Conservation (phyloP, 1,140 invertebrate genomes). For the Drosophila santomea region DNA sequence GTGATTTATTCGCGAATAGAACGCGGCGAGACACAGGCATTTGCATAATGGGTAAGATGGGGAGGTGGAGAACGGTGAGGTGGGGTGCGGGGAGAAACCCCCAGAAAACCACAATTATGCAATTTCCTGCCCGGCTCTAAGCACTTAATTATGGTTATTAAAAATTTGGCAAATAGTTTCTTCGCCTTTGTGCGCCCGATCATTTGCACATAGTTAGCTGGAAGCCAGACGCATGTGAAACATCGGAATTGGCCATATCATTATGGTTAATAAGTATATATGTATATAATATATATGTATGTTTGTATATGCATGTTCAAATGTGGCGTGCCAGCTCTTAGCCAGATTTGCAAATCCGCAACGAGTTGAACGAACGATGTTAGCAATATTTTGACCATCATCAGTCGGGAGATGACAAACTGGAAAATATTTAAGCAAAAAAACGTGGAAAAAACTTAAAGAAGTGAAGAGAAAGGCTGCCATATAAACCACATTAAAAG, state of each 20-base stretch:
- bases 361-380: conserved; percentile 25
- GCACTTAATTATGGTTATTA: conserved; percentile 68
- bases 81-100: neutral
- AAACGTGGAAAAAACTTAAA: neutral
- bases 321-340: conserved; percentile 22
- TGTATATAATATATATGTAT: too few species aligned
- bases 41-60: conserved; percentile 20
- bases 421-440: neutral
- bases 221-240: conserved; percentile 9
- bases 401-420: conserved; percentile 8
- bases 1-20: conserved; percentile 16
- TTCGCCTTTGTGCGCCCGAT: conserved; percentile 17
- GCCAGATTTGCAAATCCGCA: conserved; percentile 6
- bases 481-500: neutral
- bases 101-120: conserved; percentile 32
- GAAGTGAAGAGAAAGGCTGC: neutral
- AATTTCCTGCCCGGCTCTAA: conserved; percentile 40
- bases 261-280: conserved; percentile 4
- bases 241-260: conserved; percentile 30
- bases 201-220: conserved; percentile 49
- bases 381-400: conserved; percentile 6
- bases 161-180: conserved; percentile 58
- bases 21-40: conserved; percentile 4
- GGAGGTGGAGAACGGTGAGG: neutral
- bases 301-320: neutral